Base-by-base conservation (phyloP, 1,140 invertebrate species). In the Drosophila bipectinata region DNA sequence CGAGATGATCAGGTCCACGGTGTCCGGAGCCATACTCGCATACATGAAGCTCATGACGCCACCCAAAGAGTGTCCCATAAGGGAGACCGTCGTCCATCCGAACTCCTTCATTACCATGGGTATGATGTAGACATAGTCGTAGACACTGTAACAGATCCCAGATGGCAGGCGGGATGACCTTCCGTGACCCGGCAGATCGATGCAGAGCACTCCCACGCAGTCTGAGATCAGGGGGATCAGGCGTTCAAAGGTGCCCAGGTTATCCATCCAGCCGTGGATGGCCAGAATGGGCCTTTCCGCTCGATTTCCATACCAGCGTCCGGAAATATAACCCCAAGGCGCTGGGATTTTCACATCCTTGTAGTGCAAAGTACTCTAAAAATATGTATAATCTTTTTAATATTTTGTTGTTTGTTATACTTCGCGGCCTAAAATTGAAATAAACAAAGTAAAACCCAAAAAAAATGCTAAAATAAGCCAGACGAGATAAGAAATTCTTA, bases 211-310 rank as follows among this genome's bases (percentile, higher is more conserved):
- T 2, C 94, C 93, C 7, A 93, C 71, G 56, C 95, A 91, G 30
- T 93, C 85, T 3, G 93, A 92, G 14, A 96, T 76, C 30, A 94
- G 77, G 4, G 95, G 94, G 26, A 94, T 93, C 26, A 96, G 79
- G 1, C 92, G 91, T 87, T 96, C 95, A 92, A 95, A 97, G 2
- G 94, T 94, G 7, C 94, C 95, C 34, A 95, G 93, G 83, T 96
- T 96, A 77, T 95, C 95, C 91, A 94, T 93, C 95, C 95, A 96
- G 1, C 96, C 96, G 84, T 97, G 96, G 10, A 96, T 62, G 0
- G 94, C 93, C 15, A 97, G 76, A 28, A 96, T 94, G 0, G 95
- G 95, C 26, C 93, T 91, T 1, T 92, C 92, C 37, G 93, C 81
- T 9, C 92, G 92, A 18, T 93, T 93, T 4, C 95, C 95, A 94